Conservation (phyloP, 2,888 invertebrate species). For the Idaea biselata region DNA sequence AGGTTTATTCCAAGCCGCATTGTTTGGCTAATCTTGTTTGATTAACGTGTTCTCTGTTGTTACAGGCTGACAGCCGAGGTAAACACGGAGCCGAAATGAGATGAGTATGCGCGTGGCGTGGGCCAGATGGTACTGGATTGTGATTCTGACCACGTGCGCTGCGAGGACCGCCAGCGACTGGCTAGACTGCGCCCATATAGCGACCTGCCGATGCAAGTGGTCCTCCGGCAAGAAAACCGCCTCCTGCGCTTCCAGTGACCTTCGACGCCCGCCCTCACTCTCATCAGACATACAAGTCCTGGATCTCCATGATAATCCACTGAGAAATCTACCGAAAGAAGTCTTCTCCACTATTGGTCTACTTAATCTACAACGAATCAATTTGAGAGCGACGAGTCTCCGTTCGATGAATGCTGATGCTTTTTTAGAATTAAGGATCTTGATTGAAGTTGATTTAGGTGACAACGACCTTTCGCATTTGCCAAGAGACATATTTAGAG, state of each 20-base stretch:
- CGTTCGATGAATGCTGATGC: conserved; percentile 89
- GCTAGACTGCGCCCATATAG: conserved; percentile 92
- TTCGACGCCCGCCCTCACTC: conserved; percentile 87
- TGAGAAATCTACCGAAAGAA: conserved; percentile 87
- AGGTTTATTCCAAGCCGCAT: conserved; percentile 36
- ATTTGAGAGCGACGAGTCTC: conserved; percentile 87
- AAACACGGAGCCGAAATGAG: conserved; percentile 76
- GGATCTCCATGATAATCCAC: conserved; percentile 90
- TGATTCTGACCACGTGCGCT: conserved; percentile 74
- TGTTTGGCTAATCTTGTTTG: conserved; percentile 54
- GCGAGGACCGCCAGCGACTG: conserved; percentile 84
- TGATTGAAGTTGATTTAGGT: conserved; percentile 92
- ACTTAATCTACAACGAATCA: conserved; percentile 91
- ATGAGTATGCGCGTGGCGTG: conserved; percentile 80
- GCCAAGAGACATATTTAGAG: conserved; percentile 89
- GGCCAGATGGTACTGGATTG: conserved; percentile 79
- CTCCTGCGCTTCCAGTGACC: conserved; percentile 89
- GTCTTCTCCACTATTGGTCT: conserved; percentile 89
- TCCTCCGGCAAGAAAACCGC: conserved; percentile 94
- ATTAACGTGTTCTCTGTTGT: conserved; percentile 61
- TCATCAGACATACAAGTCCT: conserved; percentile 83
- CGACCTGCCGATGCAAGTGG: conserved; percentile 95
- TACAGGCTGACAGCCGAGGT: conserved; percentile 76
- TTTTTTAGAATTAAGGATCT: conserved; percentile 91
- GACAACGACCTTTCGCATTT: conserved; percentile 88